A percentile compares a stretch with the other conserved stretches of the same genome.
These are phyloP conservation scores for Chaetogeoica ovagalla DNA, from an alignment of 2,888 invertebrate genomes.

Conservation along the genomic window DNA sequence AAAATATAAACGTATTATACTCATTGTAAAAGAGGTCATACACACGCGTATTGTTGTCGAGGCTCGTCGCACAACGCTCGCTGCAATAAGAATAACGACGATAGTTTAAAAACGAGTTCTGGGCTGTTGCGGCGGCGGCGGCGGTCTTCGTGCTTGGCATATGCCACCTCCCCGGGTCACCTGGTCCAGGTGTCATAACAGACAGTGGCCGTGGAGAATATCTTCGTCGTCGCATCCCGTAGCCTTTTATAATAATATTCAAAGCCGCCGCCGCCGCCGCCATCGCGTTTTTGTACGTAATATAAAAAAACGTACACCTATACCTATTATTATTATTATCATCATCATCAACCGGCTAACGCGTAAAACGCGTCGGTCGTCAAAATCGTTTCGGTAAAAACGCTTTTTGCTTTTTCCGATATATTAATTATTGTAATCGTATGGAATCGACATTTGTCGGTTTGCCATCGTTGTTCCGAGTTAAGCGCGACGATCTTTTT, in stretches of 20 bases:
- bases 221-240: neutral
- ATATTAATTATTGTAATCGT: too few relatives aligned
- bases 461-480: too few relatives aligned
- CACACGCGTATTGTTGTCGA: slow-evolving; percentile 6
- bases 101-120: slow-evolving; percentile 43
- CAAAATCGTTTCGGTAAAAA: too few relatives aligned
- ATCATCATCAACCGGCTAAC: too few relatives aligned
- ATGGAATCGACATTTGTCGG: too few relatives aligned
- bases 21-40: slow-evolving; percentile 8
- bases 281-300: neutral
- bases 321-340: too few relatives aligned
- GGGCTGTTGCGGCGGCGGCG: neutral
- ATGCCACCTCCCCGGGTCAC: slow-evolving; percentile 51
- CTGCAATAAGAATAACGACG: slow-evolving; percentile 11
- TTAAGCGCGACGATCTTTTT: too few relatives aligned
- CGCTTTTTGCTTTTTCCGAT: too few relatives aligned
- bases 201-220: slow-evolving; percentile 34
- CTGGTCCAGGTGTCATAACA: slow-evolving; percentile 51
- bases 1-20: neutral
- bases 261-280: neutral
- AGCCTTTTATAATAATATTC: neutral
- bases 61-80: neutral
- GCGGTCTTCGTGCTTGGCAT: slow-evolving; percentile 37
- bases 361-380: too few relatives aligned
- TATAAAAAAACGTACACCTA: too few relatives aligned